These are phyloP conservation scores for Phlogophora meticulosa DNA, from an alignment of 2,888 invertebrate species.

Conservation along the genomic window DNA sequence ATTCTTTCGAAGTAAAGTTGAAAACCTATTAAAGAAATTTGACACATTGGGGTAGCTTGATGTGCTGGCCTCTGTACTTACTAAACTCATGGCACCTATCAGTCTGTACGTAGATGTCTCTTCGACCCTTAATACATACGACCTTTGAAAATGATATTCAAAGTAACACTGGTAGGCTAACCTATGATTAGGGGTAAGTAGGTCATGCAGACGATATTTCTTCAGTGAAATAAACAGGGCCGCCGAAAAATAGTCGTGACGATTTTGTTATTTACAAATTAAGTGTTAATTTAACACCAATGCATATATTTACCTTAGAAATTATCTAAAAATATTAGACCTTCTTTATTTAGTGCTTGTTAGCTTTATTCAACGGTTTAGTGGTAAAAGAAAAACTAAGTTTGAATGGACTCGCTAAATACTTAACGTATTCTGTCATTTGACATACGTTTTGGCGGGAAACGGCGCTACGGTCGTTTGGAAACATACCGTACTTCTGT, in stretches of 20 bases:
- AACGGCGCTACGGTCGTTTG: slow-evolving; percentile 41
- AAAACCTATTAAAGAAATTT: too few species aligned
- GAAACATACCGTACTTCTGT: slow-evolving; percentile 56
- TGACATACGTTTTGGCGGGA: slow-evolving; percentile 62
- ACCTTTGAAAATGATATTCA: too few species aligned
- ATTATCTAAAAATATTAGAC: neutral
- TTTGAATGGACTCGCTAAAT: slow-evolving; percentile 29
- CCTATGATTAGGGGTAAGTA: too few species aligned
- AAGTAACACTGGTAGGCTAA: too few species aligned
- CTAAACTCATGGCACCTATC: too few species aligned
- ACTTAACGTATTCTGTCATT: slow-evolving; percentile 11
- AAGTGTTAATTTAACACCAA: slow-evolving; percentile 25
- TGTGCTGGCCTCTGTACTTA: too few species aligned
- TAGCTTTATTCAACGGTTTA: slow-evolving; percentile 8
- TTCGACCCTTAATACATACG: too few species aligned
- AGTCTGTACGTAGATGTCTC: too few species aligned
- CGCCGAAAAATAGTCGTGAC: neutral
- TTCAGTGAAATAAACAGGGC: too few species aligned
- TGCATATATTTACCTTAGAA: neutral
- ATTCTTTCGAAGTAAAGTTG: too few species aligned
- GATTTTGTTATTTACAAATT: neutral
- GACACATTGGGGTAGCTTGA: too few species aligned
- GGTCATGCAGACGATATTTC: too few species aligned
- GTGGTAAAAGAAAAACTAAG: slow-evolving; percentile 4
- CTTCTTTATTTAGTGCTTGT: neutral